These are phyloP conservation scores for Ametastegia equiseti DNA, from an alignment of 2,888 invertebrate species.

Conservation along the genomic window DNA sequence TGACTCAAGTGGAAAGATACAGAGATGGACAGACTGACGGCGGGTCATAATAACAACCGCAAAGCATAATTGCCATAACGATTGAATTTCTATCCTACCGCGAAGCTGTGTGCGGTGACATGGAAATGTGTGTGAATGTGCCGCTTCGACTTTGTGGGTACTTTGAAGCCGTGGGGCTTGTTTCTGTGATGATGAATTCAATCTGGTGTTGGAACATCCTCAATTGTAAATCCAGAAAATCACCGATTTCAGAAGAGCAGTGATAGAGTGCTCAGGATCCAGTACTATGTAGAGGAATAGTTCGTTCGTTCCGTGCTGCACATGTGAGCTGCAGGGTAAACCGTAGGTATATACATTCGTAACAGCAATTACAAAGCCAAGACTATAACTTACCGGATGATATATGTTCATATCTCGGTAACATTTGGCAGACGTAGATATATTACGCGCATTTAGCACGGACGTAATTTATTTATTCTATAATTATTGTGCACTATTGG, in stretches of 20 bases:
- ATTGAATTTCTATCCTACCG: conserved; percentile 75
- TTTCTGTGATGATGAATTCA: neutral
- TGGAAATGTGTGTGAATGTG: neutral
- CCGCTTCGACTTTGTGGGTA: neutral
- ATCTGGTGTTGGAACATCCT: neutral
- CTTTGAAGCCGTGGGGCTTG: neutral
- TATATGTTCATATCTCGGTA: conserved; percentile 75
- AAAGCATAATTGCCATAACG: conserved; percentile 73
- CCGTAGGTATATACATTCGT: conserved; percentile 38
- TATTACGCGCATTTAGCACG: conserved; percentile 73
- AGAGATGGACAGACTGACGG: conserved; percentile 55
- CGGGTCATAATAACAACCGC: conserved; percentile 71
- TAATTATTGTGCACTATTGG: conserved; percentile 75
- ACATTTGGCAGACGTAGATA: conserved; percentile 76
- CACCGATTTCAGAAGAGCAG: neutral
- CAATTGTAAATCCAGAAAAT: conserved; percentile 9
- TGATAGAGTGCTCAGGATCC: neutral
- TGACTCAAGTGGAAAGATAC: conserved; percentile 48
- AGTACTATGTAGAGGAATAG: conserved; percentile 3
- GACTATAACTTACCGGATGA: conserved; percentile 74
- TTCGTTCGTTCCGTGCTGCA: conserved; percentile 17
- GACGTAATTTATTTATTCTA: conserved; percentile 76
- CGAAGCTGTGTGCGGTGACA: conserved; percentile 57
- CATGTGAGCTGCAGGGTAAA: conserved; percentile 6
- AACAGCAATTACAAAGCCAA: conserved; percentile 69